Evolutionary conservation across 1,140 invertebrate genomes (phyloP).

Genomic region (Drosophila parvula): DNA sequence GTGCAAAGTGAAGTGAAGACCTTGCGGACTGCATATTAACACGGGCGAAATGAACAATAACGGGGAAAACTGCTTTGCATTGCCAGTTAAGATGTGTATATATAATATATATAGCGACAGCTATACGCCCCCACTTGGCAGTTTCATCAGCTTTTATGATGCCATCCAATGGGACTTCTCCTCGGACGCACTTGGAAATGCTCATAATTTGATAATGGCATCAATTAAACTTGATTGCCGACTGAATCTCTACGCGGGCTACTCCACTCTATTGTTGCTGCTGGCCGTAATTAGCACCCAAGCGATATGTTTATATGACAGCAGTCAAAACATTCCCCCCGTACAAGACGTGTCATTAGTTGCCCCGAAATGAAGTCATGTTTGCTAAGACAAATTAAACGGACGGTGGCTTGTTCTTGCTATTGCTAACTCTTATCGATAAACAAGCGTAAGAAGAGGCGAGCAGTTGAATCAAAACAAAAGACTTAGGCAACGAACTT

Average conservation of each 20-base stretch:
- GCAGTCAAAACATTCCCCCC: slow-evolving; percentile 57
- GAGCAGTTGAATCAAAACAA: slow-evolving; percentile 42
- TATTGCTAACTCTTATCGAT: slow-evolving; percentile 23
- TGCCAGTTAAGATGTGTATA: slow-evolving; percentile 3
- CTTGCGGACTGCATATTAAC: slow-evolving; percentile 54
- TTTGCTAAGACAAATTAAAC: slow-evolving; percentile 76
- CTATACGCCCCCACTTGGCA: slow-evolving; percentile 35
- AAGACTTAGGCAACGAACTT: slow-evolving; percentile 81
- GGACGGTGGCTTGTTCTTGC: slow-evolving; percentile 9
- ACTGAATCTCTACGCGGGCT: slow-evolving; percentile 16
- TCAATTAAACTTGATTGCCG: slow-evolving; percentile 69
- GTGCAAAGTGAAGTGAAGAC: slow-evolving; percentile 52
- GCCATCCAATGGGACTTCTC: slow-evolving; percentile 43
- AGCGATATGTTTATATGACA: slow-evolving; percentile 70
- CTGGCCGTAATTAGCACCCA: slow-evolving; percentile 72
- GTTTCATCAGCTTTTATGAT: slow-evolving; percentile 68
- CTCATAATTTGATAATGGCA: slow-evolving; percentile 78
- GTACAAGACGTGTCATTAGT: slow-evolving; percentile 70
- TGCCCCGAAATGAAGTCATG: slow-evolving; percentile 69
- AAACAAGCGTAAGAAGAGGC: slow-evolving; percentile 50
- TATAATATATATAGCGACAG: slow-evolving; percentile 52
- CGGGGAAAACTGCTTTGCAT: slow-evolving; percentile 38
- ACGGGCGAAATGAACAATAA: slow-evolving; percentile 25
- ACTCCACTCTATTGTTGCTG: slow-evolving; percentile 34
- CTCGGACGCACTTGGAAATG: slow-evolving; percentile 38